phyloP scores from a whole-genome alignment of 2,113 vertebrate species.

The Heliornis fulica region DNA sequence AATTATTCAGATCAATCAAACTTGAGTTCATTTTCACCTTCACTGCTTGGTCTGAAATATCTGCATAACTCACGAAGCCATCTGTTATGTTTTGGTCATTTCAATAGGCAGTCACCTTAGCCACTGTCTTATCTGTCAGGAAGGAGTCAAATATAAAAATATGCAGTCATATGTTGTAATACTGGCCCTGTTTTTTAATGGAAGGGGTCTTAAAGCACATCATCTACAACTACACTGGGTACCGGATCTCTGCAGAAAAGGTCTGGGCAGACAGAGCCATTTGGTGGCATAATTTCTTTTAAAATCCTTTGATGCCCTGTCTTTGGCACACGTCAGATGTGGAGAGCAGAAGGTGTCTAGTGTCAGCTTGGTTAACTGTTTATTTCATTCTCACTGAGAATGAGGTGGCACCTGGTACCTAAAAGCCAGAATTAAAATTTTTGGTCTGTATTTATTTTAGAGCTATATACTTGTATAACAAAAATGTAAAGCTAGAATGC shows the following conservation, averaged over 20 bases:
- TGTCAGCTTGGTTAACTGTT: not conserved
- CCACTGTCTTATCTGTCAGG: not conserved
- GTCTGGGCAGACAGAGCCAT: not conserved
- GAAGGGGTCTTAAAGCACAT: not conserved
- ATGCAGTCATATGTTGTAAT: not conserved
- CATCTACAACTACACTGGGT: not conserved
- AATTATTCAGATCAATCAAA: not conserved
- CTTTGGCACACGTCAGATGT: no score
- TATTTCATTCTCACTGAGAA: not conserved
- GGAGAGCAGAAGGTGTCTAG: not conserved
- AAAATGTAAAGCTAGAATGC: not conserved
- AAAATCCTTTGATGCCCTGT: not conserved
- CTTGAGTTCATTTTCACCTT: not conserved
- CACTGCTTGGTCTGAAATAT: not conserved
- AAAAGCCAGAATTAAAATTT: not conserved
- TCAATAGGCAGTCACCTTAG: fast-evolving
- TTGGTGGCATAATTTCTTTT: not conserved
- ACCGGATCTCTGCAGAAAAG: not conserved
- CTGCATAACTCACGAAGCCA: not conserved
- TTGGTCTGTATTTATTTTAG: not conserved
- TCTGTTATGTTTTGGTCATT: not conserved
- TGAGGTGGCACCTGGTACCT: not conserved
- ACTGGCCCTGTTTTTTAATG: not conserved
- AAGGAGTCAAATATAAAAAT: not conserved
- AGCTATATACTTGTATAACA: not conserved